phyloP scores from a whole-genome alignment of 2,113 vertebrate genomes.

The Brachyhypopomus occidentalis region DNA sequence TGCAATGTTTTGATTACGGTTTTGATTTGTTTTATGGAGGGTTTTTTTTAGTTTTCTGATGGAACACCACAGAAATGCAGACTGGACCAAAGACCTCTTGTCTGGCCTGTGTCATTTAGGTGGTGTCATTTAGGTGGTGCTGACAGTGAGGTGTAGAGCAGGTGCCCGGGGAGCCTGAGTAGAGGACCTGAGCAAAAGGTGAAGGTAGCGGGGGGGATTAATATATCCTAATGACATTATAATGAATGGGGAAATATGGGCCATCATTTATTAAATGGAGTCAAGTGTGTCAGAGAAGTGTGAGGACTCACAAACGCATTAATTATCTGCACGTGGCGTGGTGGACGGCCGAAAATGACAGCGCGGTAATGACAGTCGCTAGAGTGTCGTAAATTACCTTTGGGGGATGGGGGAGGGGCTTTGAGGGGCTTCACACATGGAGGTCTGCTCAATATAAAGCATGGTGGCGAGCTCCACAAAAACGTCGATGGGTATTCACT shows the following conservation, averaged over 20 bases:
- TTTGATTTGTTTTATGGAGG: too few species aligned
- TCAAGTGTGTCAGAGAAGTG: conserved; percentile 76
- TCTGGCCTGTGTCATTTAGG: too few species aligned
- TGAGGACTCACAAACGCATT: conserved; percentile 72
- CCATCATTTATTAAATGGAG: conserved; percentile 78
- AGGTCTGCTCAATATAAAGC: conserved; percentile 60
- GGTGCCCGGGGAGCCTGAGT: too few species aligned
- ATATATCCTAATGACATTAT: conserved; percentile 79
- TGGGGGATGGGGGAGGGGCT: conserved; percentile 29
- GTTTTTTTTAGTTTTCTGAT: too few species aligned
- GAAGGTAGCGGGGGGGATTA: conserved; percentile 75
- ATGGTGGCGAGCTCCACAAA: conserved; percentile 17
- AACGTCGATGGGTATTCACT: conserved; percentile 10
- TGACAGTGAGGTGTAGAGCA: conserved; percentile 54
- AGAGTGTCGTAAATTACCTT: conserved; percentile 70
- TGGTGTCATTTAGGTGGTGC: conserved; percentile 63
- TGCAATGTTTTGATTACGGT: too few species aligned
- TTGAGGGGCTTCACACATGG: conserved; percentile 56
- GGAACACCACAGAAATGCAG: too few species aligned
- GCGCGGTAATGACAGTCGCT: conserved; percentile 66
- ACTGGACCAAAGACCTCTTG: too few species aligned
- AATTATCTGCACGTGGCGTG: conserved; percentile 68
- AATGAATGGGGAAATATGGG: conserved; percentile 78
- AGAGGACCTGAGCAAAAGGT: conserved; percentile 69
- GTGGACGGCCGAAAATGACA: conserved; percentile 56